A percentile compares a stretch with the other conserved stretches of the same genome.
These are phyloP conservation scores for Galemys pyrenaicus DNA, from an alignment of 2,113 vertebrate genomes.

Conservation along the genomic window DNA sequence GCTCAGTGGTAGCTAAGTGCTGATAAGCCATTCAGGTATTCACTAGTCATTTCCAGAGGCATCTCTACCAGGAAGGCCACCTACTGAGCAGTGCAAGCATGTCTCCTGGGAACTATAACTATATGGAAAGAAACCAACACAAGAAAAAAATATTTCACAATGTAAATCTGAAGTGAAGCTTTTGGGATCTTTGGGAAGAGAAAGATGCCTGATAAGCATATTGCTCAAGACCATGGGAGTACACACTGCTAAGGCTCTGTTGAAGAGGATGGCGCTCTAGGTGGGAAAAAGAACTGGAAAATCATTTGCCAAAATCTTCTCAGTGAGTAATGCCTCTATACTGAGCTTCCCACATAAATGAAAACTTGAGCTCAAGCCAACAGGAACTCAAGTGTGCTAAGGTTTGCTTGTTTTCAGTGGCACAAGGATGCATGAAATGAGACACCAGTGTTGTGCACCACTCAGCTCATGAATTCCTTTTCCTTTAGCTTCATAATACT, in stretches of 20 bases:
- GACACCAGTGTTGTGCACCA: not conserved
- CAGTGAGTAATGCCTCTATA: not conserved
- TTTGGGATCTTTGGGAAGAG: not conserved
- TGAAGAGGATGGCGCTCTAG: not conserved
- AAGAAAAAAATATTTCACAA: not conserved
- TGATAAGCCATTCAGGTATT: not conserved
- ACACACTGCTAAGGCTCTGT: not conserved
- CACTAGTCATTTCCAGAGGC: conserved; percentile 22
- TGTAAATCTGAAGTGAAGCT: not conserved
- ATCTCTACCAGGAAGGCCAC: not conserved
- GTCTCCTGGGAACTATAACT: not conserved
- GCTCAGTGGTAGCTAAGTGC: not conserved
- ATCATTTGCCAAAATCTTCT: not conserved
- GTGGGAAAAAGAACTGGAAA: not conserved
- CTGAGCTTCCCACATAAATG: not conserved
- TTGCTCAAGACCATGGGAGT: not conserved
- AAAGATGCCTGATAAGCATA: not conserved
- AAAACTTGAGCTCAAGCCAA: not conserved
- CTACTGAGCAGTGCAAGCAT: not conserved
- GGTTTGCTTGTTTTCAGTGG: not conserved
- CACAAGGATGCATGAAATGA: not conserved
- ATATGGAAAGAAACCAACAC: not conserved
- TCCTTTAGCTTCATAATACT: not conserved
- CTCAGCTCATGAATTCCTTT: not conserved
- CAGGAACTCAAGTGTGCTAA: not conserved